Conservation (phyloP, 30 jellyfish, hydroid and myxozoan genomes). For the Aurelia coerulea region DNA sequence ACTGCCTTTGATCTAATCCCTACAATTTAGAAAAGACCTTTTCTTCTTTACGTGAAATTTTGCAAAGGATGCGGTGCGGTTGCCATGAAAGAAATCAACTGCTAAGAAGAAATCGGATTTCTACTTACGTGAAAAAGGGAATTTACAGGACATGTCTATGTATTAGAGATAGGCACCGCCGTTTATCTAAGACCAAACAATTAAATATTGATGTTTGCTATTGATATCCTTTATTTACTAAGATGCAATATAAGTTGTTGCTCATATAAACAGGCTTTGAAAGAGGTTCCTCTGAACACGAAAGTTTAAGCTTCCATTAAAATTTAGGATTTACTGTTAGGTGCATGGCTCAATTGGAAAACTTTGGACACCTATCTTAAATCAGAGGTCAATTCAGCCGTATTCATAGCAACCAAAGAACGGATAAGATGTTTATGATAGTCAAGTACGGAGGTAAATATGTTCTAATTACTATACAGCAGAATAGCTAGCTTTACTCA, state of each 20-base stretch:
- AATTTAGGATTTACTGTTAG: not conserved
- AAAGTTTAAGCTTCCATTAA: not conserved
- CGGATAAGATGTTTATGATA: conserved; percentile 17
- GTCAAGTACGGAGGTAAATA: conserved; percentile 47
- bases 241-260: not conserved
- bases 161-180: too few relatives aligned
- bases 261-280: conserved; percentile 14
- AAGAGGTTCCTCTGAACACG: not conserved
- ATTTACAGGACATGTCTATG: too few relatives aligned
- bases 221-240: too few relatives aligned
- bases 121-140: too few relatives aligned
- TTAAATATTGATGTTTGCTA: too few relatives aligned
- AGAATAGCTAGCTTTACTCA: not conserved
- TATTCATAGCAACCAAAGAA: not conserved
- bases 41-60: too few relatives aligned
- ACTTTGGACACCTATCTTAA: not conserved
- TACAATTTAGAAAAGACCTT: too few relatives aligned
- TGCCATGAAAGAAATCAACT: too few relatives aligned
- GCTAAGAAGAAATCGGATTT: too few relatives aligned
- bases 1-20: too few relatives aligned
- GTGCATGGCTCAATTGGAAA: not conserved
- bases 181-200: too few relatives aligned
- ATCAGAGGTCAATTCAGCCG: not conserved
- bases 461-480: not conserved
- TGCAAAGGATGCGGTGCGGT: too few relatives aligned